These are phyloP conservation scores for Drosophila kurseongensis DNA, from an alignment of 1,140 invertebrate species.

Conservation along the genomic window DNA sequence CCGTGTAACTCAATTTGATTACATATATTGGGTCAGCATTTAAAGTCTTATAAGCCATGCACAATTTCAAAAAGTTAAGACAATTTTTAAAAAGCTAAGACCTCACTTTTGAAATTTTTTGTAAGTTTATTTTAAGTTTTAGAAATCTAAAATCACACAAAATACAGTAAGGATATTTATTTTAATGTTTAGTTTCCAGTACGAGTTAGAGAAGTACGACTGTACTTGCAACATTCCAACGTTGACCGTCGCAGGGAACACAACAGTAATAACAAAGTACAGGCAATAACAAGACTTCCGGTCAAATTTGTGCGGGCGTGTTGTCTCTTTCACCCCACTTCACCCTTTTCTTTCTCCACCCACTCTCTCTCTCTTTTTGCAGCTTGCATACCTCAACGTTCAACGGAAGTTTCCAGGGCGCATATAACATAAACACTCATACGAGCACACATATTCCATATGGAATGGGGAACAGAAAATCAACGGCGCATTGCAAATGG, in stretches of 20 bases:
- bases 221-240: conserved; percentile 27
- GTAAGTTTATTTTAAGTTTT: no score
- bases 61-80: no score
- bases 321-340: conserved; percentile 23
- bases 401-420: conserved; percentile 73
- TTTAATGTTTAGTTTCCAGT: no score
- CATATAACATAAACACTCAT: conserved; percentile 63
- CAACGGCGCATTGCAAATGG: conserved; percentile 70
- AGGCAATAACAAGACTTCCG: conserved; percentile 74
- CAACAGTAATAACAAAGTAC: conserved; percentile 14
- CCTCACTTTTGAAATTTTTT: no score
- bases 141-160: no score
- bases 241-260: neutral
- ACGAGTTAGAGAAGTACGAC: no score
- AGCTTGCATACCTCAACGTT: conserved; percentile 69
- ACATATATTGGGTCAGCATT: no score
- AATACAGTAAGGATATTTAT: neutral
- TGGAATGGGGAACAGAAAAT: conserved; percentile 48
- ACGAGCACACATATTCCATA: conserved; percentile 15
- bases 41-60: no score
- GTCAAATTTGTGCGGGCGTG: conserved; percentile 59
- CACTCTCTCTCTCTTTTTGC: conserved; percentile 23
- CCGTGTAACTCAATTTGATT: no score
- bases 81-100: no score
- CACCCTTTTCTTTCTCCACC: neutral